Percentiles rank a stretch among this genome's conserved stretches.
phyloP scores from a whole-genome alignment of 2,888 invertebrate species.

The Chymomyza amoena region DNA sequence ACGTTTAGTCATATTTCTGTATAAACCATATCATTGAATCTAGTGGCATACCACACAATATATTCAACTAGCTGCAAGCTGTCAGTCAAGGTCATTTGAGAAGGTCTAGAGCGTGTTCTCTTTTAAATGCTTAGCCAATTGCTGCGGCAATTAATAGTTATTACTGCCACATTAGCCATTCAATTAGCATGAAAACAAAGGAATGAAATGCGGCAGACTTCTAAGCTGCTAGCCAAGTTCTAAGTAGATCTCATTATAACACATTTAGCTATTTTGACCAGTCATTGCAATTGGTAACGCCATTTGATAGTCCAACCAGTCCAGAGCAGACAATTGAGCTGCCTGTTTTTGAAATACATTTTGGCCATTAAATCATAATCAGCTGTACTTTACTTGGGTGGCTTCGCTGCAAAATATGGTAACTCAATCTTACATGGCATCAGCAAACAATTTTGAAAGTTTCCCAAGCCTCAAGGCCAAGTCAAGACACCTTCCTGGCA shows the following conservation, averaged over 20 bases:
- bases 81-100: constrained; percentile 14
- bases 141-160: constrained; percentile 12
- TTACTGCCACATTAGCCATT: constrained; percentile 17
- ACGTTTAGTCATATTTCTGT: constrained; percentile 24
- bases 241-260: background rate
- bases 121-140: constrained; percentile 1
- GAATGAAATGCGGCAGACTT: constrained; percentile 9
- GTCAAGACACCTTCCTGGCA: background rate
- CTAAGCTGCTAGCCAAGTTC: background rate
- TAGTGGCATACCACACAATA: constrained; percentile 10
- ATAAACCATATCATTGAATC: constrained; percentile 13
- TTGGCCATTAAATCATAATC: constrained; percentile 53
- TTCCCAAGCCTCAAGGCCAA: constrained; percentile 61
- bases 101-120: constrained; percentile 18
- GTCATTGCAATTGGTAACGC: constrained; percentile 12
- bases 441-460: constrained; percentile 11
- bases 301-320: background rate
- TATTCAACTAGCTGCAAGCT: background rate
- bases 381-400: constrained; percentile 46
- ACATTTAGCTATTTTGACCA: constrained; percentile 3
- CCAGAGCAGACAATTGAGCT: background rate
- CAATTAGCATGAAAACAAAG: constrained; percentile 11
- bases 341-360: constrained; percentile 34
- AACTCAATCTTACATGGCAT: background rate
- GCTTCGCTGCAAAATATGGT: constrained; percentile 8